Percentiles rank a stretch among this genome's conserved stretches.
These are phyloP conservation scores for Hippopotamus amphibius DNA, from an alignment of 2,113 vertebrate species.

Conservation along the genomic window DNA sequence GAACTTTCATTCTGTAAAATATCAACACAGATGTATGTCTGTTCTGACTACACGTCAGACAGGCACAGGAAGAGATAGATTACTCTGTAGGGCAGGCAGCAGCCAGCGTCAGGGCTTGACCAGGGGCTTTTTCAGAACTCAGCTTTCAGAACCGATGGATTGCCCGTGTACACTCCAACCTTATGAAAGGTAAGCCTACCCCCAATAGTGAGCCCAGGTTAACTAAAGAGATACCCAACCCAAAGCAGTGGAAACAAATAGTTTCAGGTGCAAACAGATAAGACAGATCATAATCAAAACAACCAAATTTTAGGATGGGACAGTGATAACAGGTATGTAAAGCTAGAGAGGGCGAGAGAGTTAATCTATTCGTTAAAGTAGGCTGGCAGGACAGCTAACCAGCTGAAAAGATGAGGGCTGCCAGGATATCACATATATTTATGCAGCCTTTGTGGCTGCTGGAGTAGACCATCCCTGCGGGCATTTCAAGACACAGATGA, in stretches of 20 bases:
- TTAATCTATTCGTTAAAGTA: not conserved
- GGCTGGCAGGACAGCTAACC: no score
- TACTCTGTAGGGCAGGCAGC: not conserved
- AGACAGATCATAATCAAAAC: not conserved
- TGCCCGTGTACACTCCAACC: rapidly evolving
- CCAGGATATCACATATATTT: not conserved
- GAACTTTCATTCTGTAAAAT: not conserved
- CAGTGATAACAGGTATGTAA: not conserved
- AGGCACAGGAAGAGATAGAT: not conserved
- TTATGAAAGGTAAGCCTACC: not conserved
- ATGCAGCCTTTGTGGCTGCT: rapidly evolving
- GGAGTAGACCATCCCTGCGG: not conserved
- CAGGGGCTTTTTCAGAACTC: not conserved
- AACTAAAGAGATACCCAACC: not conserved
- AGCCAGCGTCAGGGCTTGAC: not conserved
- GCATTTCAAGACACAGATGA: not conserved
- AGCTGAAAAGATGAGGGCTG: not conserved
- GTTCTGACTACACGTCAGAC: not conserved
- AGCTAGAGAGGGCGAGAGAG: not conserved
- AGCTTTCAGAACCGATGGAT: not conserved
- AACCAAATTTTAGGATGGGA: not conserved
- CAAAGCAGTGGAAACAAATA: not conserved
- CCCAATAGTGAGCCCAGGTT: not conserved
- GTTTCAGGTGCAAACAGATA: not conserved
- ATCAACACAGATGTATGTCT: not conserved